phyloP scores from a whole-genome alignment of 2,797 vertebrate species.

The Artibeus jamaicensis region DNA sequence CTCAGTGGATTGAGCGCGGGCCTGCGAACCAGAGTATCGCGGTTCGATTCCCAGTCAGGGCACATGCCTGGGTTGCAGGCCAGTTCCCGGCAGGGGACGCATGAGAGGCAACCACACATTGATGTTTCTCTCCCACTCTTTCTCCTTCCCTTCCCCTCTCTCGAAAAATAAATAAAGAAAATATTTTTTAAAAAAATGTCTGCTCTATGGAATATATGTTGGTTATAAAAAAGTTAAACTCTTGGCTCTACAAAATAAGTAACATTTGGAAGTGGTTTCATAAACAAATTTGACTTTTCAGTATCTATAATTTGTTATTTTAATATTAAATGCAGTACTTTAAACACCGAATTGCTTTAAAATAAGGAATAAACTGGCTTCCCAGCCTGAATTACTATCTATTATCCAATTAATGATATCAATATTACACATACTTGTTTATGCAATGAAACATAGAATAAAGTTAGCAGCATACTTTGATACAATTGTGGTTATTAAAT shows the following conservation, averaged over 20 bases:
- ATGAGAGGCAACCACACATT: too few relatives aligned
- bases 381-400: background rate
- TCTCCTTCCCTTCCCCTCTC: too few relatives aligned
- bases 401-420: background rate
- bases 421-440: background rate
- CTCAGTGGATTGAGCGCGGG: too few relatives aligned
- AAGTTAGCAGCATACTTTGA: constrained; percentile 1
- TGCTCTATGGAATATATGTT: background rate
- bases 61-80: too few relatives aligned
- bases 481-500: background rate
- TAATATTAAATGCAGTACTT: constrained; percentile 17
- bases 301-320: background rate
- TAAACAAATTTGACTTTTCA: constrained; percentile 16
- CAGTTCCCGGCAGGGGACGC: too few relatives aligned
- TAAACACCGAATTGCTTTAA: constrained; percentile 21
- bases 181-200: too few relatives aligned
- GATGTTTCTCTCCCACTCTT: too few relatives aligned
- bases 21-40: too few relatives aligned
- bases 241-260: background rate
- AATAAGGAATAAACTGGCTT: background rate
- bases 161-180: too few relatives aligned
- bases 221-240: constrained; percentile 13
- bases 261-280: constrained; percentile 14
- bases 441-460: constrained; percentile 15
- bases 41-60: too few relatives aligned